These are phyloP conservation scores for Centroberyx gerrardi DNA, from an alignment of 2,797 vertebrate genomes.

Conservation along the genomic window DNA sequence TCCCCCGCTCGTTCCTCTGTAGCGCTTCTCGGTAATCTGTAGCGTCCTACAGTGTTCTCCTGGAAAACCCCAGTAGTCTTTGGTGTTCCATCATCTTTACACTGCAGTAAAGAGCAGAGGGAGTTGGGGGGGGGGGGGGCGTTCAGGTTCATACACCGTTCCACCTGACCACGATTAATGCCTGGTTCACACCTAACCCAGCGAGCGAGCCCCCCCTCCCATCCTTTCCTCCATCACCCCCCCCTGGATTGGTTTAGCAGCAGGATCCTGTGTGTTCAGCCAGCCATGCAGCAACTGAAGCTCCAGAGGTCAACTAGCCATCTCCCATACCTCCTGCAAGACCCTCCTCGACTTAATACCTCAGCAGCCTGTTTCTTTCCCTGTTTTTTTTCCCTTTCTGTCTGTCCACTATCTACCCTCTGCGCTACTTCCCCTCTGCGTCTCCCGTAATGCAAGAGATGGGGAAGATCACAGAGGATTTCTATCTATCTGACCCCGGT, in stretches of 20 bases:
- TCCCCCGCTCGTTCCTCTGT: conserved; percentile 16
- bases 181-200: conserved; percentile 46
- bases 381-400: conserved; percentile 9
- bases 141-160: conserved; percentile 50
- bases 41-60: conserved; percentile 21
- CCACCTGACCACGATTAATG: conserved; percentile 68
- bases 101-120: conserved; percentile 28
- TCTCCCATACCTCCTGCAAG: conserved; percentile 36
- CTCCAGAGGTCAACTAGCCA: conserved; percentile 48
- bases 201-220: background rate
- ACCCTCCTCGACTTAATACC: conserved; percentile 12
- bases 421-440: conserved; percentile 41
- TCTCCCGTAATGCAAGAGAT: conserved; percentile 65
- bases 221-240: conserved; percentile 2
- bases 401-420: conserved; percentile 22
- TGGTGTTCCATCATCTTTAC: conserved; percentile 57
- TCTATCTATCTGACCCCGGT: conserved; percentile 71
- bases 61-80: conserved; percentile 24
- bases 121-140: background rate
- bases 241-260: conserved; percentile 27
- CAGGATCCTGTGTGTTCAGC: conserved; percentile 45
- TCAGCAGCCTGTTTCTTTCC: conserved; percentile 8
- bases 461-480: conserved; percentile 75
- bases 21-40: conserved; percentile 31
- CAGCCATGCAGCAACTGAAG: conserved; percentile 20